Percentiles rank a stretch among this genome's conserved stretches.
Conservation (phyloP, 2,113 vertebrate genomes). For the Melospiza melodia region DNA sequence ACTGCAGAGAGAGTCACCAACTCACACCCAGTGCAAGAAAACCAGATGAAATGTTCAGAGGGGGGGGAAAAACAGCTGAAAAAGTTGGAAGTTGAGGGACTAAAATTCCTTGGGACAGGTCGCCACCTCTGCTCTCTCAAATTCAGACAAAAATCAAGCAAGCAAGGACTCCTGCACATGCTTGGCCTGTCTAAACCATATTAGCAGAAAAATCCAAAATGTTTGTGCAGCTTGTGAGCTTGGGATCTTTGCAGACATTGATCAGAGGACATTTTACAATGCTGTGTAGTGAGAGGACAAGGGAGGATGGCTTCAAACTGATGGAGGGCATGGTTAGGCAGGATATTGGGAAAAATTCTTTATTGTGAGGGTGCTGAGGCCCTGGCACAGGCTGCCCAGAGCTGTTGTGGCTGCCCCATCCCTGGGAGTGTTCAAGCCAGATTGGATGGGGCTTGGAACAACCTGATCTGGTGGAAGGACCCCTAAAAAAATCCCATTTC, state of each 20-base stretch:
- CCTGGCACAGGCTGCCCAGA: background rate
- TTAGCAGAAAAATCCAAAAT: background rate
- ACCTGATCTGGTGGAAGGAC: background rate
- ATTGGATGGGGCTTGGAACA: background rate
- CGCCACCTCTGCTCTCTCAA: background rate
- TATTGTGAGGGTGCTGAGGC: background rate
- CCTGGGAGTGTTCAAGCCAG: background rate
- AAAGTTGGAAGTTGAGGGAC: background rate
- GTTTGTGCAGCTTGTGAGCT: background rate
- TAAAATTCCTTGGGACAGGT: background rate
- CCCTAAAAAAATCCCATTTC: background rate
- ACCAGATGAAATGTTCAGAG: background rate
- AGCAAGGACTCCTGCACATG: background rate
- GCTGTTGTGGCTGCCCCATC: background rate
- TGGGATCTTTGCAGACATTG: background rate
- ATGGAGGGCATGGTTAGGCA: background rate
- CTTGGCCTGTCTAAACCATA: background rate
- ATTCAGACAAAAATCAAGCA: background rate
- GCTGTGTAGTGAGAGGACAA: background rate
- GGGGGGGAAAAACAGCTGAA: background rate
- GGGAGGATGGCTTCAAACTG: background rate
- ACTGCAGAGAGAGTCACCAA: background rate
- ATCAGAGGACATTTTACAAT: background rate
- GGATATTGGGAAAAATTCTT: background rate
- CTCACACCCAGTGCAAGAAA: background rate